Evolutionary conservation across 2,797 vertebrate species (phyloP), one percentile per base, ranked within the genome.

Genomic region (Pagetopsis macropterus): DNA sequence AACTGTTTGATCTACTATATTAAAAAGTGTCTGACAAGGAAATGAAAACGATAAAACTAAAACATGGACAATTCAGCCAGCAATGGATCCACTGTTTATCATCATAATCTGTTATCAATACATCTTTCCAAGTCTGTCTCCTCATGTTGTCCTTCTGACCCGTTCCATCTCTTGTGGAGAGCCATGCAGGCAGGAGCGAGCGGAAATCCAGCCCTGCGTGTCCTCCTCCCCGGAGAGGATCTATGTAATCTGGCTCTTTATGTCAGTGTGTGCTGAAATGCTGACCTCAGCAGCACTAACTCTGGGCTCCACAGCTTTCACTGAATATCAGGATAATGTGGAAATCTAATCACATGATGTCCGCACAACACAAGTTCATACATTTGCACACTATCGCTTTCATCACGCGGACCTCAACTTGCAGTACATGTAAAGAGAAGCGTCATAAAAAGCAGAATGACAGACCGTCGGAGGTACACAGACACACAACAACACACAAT

Each of bases 211-310:
- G 15, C 21, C 17, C 50, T 62, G 57, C 41, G 11, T 14, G 54
- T 72, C 44, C 55, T 61, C 61, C 75, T 78, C 23, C 57, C 13
- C 52, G 45, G 51, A 70, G 33, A 70, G 69, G 76, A 82, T 65
- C 12, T 41, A 70, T 59, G 46, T 51, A 52, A 21, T 67, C 27
- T 60, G 57, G 13, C 31, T 75, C 12, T 64, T 23, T 57, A 63
- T 45, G 52, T 75, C 55, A 27, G 37, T 45, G 61, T 16, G 37
- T 15, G 40, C 21, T 50, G 12, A 64, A 61, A 48, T 74, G 79
- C 73, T 72, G 72, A 84, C 31, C 59, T 71, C 63, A 81, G 83
- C 72, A 78, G 58, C 27, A 21, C 46, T n/a, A 59, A 46, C 51
- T 58, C 41, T 49, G 63, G 40, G 15, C 64, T 70, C 41, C 15